Base-by-base conservation (phyloP, 2,797 vertebrate genomes). In the Hafferia zeledoni region DNA sequence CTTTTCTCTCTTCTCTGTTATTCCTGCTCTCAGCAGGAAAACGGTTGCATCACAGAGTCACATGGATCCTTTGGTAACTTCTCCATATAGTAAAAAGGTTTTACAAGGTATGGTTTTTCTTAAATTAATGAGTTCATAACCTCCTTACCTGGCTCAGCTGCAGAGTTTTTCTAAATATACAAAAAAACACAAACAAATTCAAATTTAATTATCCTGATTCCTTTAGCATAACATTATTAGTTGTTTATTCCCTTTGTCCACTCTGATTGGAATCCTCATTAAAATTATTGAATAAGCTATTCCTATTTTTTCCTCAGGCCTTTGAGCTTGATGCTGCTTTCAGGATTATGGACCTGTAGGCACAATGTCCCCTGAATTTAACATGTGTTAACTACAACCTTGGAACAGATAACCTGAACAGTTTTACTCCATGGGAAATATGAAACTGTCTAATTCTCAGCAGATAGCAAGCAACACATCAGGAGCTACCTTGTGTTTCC, bases 361-460 rank as follows among this genome's bases (percentile, higher is more conserved):
- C 18, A 37, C 2, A 5, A 12, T 46, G n/a, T 14, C 25, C 35
- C 49, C 39, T 63, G 63, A 68, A 41, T 14, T 55, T 41, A 6
- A 14, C 28, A 1, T 10, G 11, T 57, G 24, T 35, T 50, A 71
- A 27, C 46, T 56, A 13, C 1, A 1, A 63, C 56, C 56, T 39
- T 63, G 24, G 33, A 60, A 13, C 17, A 35, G 41, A 50, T 50
- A n/a, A 53, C 10, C 13, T n/a, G 33, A 55, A 30, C 23, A 56
- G 6, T 46, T 64, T 61, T 30, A 46, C 25, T 78, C 33, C 10
- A 4, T 11, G 16, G 31, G 50, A 84, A 82, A 76, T 33, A 39
- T 0, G 0, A 81, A n/a, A 47, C 22, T 13, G 10, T 28, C 30
- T 31, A 43, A 24, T 17, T 52, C 68, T 52, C 14, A 33, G 41